Evolutionary conservation across 2,888 invertebrate species (phyloP).

Genomic region (Dusona sp.): DNA sequence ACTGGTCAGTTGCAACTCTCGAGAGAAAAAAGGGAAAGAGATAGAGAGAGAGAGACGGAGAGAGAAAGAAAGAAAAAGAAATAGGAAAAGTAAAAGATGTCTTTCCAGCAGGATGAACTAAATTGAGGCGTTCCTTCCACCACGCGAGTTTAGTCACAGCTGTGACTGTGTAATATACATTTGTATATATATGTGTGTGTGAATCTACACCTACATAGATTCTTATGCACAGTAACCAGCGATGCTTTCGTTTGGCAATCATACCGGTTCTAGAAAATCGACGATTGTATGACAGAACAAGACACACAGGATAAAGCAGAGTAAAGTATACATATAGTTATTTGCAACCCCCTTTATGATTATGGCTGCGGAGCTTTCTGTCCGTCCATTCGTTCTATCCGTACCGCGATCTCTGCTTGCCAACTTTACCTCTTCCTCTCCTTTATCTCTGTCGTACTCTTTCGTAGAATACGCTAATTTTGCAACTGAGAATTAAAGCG

Average conservation of each 20-base stretch:
- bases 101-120: conserved; percentile 56
- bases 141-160: conserved; percentile 21
- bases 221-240: conserved; percentile 12
- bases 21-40: not conserved
- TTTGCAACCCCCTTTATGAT: conserved; percentile 61
- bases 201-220: not conserved
- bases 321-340: conserved; percentile 24
- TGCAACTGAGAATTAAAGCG: conserved; percentile 66
- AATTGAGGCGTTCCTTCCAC: conserved; percentile 58
- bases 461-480: conserved; percentile 63
- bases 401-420: conserved; percentile 62
- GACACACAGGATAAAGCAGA: conserved; percentile 20
- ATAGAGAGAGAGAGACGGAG: not conserved
- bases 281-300: conserved; percentile 49
- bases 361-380: conserved; percentile 63
- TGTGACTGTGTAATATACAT: not conserved
- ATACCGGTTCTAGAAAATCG: conserved; percentile 73
- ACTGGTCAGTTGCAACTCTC: conserved; percentile 37
- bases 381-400: conserved; percentile 68
- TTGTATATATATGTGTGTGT: not conserved
- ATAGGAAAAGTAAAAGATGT: conserved; percentile 24
- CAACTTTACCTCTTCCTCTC: conserved; percentile 19
- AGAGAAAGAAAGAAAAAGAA: conserved; percentile 3
- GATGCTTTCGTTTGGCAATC: conserved; percentile 71
- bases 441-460: conserved; percentile 1